Conservation (phyloP, 2,888 invertebrate genomes). For the Sminthurinus aureus region DNA sequence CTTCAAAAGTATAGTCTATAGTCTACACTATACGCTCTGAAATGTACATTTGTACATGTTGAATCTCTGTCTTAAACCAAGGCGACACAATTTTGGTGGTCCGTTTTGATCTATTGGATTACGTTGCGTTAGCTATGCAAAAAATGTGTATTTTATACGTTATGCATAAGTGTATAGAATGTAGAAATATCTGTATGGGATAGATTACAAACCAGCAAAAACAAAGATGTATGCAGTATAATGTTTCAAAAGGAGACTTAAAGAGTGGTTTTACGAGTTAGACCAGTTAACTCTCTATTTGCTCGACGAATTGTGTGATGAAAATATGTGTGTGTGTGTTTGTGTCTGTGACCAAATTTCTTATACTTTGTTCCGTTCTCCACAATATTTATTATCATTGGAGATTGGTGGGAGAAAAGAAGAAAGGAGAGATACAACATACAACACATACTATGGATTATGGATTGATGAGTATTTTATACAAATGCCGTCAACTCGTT, state of each 20-base stretch:
- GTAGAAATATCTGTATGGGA: not conserved
- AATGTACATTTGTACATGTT: not conserved
- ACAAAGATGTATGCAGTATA: not conserved
- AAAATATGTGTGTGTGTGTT: not conserved
- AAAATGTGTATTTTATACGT: not conserved
- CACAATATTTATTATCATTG: too few relatives aligned
- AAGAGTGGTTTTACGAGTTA: slow-evolving; percentile 22
- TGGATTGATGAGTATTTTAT: too few relatives aligned
- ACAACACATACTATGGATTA: too few relatives aligned
- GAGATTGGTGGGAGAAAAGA: too few relatives aligned
- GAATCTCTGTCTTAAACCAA: not conserved
- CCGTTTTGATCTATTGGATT: slow-evolving; percentile 18
- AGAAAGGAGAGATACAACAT: too few relatives aligned
- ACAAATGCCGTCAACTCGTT: too few relatives aligned
- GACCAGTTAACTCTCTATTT: slow-evolving; percentile 1
- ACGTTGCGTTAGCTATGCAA: slow-evolving; percentile 6
- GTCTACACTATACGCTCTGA: not conserved
- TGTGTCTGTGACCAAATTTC: not conserved
- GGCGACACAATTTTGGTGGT: slow-evolving; percentile 30
- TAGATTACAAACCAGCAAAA: not conserved
- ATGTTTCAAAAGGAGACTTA: too few relatives aligned
- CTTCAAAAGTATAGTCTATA: too few relatives aligned
- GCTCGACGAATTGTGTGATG: not conserved
- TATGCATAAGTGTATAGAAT: not conserved
- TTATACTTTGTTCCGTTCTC: not conserved